Evolutionary conservation across 2,113 vertebrate genomes (phyloP), one percentile per base, ranked within the genome.

Genomic region (Phasianus colchicus): DNA sequence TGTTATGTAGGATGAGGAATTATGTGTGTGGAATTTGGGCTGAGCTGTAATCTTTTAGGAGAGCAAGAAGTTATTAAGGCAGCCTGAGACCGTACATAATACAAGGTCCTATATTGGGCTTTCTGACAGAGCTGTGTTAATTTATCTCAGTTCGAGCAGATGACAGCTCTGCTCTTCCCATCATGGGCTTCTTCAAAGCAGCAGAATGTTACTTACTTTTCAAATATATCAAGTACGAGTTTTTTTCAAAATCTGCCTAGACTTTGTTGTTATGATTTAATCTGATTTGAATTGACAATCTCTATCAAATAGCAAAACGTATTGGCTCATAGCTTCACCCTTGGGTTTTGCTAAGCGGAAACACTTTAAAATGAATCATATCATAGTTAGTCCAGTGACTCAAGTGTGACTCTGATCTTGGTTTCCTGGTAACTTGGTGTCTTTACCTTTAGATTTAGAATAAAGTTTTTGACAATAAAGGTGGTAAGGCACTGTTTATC

Each of bases 21-120:
- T 79, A 75, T 73, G 34, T 48, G 76, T 86, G 76, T 88, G 76
- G 76, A 95, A 95, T 96, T 88, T 84, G 85, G 71, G 60, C 89
- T 96, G 78, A 94, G 71, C 69, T 93, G n/a, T 92, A 88, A 93
- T 75, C 83, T 93, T 89, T 83, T 54, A 65, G 73, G 86, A 92
- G 47, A 82, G 50, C 57, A 40, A 82, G 80, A 90, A 65, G 83
- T 45, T 86, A 11, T 76, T 73, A 95, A 95, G 76, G 42, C 73
- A 81, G 71, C 54, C 61, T 25, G 36, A 91, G 80, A 76, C 55
- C 0, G 0, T 83, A 75, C 34, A 78, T 92, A 85, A 93, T 87
- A 58, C 66, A 76, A 19, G 65, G 80, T 54, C 88, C 82, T 88
- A 73, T 60, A 64, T n/a, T 57, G 82, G 80, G 47, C 50, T 40